Base-by-base conservation (phyloP, 2,113 vertebrate genomes). In the Saimiri boliviensis region DNA sequence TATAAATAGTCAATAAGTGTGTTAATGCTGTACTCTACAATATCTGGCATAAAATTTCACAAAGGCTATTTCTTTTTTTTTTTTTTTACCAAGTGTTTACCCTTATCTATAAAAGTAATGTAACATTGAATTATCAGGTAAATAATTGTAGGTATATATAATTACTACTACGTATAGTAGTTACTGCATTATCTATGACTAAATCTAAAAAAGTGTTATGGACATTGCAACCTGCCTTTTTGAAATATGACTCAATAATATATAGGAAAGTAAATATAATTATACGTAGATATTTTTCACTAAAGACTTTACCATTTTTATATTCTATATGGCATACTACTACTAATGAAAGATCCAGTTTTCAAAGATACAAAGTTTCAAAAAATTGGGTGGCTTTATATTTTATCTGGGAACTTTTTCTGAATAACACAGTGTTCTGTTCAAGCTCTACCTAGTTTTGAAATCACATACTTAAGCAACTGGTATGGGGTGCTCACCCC, bases 221-320 rank as follows among this genome's bases (percentile, higher is more conserved):
- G 0, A 85, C 9, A 85, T 83, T 37, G 86, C 54, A 93, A 52
- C 35, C 30, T 86, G 90, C 35, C n/a, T 74, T 52, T 63, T 96
- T 89, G 84, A 63, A 84, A 49, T 52, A 23, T 52, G 30, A 49
- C 21, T 71, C 27, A 94, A 17, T 40, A 89, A 80, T 32, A 47
- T 63, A 54, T 52, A 96, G 95, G 81, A 94, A 94, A 96, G 20
- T 16, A 90, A 40, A 56, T 56, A n/a, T 52, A 88, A 52, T 8
- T 82, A 1, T 40, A 87, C 68, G 49, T 73, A n/a, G 21, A 16
- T 37, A 40, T 66, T 88, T 84, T 68, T 74, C 52, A 52, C 6
- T 32, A 11, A 88, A 85, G 20, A 30, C 83, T 56, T 83, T 83
- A 93, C 0, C 80, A 54, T 82, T 58, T 94, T 93, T 96, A 86